phyloP scores from a whole-genome alignment of 1,140 invertebrate species.

The Hormaphis cornu region DNA sequence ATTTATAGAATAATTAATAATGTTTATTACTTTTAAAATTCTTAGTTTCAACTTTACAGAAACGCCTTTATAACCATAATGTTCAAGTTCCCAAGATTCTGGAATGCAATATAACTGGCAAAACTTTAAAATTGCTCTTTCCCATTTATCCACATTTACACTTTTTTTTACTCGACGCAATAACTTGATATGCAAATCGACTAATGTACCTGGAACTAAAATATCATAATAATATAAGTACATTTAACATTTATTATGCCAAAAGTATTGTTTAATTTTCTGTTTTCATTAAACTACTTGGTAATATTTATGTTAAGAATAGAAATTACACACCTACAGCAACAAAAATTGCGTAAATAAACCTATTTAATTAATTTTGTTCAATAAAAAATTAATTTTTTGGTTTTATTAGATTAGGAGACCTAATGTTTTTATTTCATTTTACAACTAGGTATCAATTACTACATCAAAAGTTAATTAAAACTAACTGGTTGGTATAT shows the following conservation, averaged over 20 bases:
- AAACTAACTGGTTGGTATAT: no score
- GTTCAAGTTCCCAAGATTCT: slow-evolving; percentile 93
- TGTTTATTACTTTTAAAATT: slow-evolving; percentile 62
- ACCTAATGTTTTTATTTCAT: no score
- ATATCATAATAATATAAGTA: slow-evolving; percentile 38
- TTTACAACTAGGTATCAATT: no score
- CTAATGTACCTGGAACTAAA: slow-evolving; percentile 67
- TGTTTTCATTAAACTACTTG: background rate
- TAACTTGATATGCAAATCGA: slow-evolving; percentile 80
- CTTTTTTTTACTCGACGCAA: slow-evolving; percentile 76
- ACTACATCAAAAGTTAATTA: no score
- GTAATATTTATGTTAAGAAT: background rate
- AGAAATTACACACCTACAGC: no score
- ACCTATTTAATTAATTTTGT: no score
- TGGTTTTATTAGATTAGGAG: no score
- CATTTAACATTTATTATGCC: background rate
- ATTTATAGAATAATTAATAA: slow-evolving; percentile 12
- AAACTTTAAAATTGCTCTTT: slow-evolving; percentile 79
- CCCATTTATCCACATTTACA: slow-evolving; percentile 80
- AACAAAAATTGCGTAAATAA: no score
- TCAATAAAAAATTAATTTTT: no score
- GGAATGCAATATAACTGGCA: slow-evolving; percentile 75
- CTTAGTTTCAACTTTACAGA: slow-evolving; percentile 76
- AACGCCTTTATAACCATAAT: slow-evolving; percentile 90
- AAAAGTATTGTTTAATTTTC: background rate